Evolutionary conservation across 2,797 vertebrate species (phyloP), one percentile per base, ranked within the genome.

Genomic region (Tragopan temminckii): DNA sequence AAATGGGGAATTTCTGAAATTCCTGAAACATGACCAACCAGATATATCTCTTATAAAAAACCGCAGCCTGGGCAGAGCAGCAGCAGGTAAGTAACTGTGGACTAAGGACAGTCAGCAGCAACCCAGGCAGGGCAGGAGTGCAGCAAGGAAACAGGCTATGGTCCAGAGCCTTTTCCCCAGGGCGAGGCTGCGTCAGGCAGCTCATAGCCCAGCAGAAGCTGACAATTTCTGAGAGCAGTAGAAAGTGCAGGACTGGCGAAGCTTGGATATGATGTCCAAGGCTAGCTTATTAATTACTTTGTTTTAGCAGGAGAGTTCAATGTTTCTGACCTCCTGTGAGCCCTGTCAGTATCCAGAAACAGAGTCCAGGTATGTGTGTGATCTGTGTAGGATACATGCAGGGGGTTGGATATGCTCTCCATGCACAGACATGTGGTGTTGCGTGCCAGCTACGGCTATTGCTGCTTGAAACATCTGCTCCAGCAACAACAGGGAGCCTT

Each of bases 321-420:
- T 20, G 18, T 43, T 88, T 64, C 31, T 68, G 40, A 13, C 7
- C 8, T 38, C 1, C 31, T 40, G 0, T 43, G 35, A 79, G 5
- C 3, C 16, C 23, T 63, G 74, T 50, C 23, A 17, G 21, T 24
- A 24, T 36, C 29, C 4, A 3, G 17, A 55, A 31, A 71, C n/a
- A 53, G 4, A 45, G n/a, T 6, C 14, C 10, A 9, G 36, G 14
- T 13, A 5, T 1, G 10, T 1, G 42, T 31, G 35, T 27, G 40
- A 40, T 17, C 29, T 21, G 43, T 29, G 43, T 3, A 48, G 55
- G 74, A 29, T 5, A 0, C 0, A 27, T 45, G n/a, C 52, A 19
- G 53, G 27, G 31, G 9, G 10, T 38, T 64, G 43, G 43, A 1
- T 57, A 7, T 8, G 21, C 11, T 50, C 11, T 67, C 23, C 11